Conservation (phyloP, 2,888 invertebrate species). For the Aleiodes testaceus region DNA sequence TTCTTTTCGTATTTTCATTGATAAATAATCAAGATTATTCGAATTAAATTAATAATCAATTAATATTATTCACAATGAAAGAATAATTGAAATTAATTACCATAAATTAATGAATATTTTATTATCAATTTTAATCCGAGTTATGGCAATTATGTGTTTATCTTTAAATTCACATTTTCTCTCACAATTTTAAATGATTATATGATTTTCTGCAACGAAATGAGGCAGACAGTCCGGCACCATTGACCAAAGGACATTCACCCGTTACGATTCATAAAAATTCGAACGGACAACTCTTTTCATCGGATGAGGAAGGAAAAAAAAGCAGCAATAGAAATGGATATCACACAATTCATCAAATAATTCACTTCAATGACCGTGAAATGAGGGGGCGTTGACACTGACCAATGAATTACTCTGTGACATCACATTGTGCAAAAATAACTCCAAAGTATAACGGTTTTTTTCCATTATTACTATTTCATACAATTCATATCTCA, state of each 20-base stretch:
- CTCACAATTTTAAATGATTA: not conserved
- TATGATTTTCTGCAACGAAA: not conserved
- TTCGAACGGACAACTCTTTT: not conserved
- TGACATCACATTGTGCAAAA: slow-evolving; percentile 19
- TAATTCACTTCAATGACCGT: slow-evolving; percentile 7
- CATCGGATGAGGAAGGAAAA: not conserved
- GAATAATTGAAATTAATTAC: no score
- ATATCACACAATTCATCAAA: slow-evolving; percentile 7
- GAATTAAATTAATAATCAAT: no score
- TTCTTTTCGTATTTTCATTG: no score
- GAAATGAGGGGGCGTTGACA: slow-evolving; percentile 19
- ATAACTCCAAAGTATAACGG: slow-evolving; percentile 20
- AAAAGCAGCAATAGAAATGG: not conserved
- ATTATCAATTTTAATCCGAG: no score
- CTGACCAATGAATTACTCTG: not conserved
- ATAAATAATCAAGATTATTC: no score
- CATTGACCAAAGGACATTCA: slow-evolving; percentile 18
- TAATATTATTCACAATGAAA: no score
- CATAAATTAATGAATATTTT: no score
- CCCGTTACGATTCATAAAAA: not conserved
- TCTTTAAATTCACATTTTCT: not conserved
- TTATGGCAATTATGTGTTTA: no score
- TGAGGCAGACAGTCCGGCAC: slow-evolving; percentile 12
- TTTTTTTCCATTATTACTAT: not conserved
- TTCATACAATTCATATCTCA: not conserved